Evolutionary conservation across 1,140 invertebrate species (phyloP), one percentile per base, ranked within the genome.

Genomic region (Euglossa dilemma): DNA sequence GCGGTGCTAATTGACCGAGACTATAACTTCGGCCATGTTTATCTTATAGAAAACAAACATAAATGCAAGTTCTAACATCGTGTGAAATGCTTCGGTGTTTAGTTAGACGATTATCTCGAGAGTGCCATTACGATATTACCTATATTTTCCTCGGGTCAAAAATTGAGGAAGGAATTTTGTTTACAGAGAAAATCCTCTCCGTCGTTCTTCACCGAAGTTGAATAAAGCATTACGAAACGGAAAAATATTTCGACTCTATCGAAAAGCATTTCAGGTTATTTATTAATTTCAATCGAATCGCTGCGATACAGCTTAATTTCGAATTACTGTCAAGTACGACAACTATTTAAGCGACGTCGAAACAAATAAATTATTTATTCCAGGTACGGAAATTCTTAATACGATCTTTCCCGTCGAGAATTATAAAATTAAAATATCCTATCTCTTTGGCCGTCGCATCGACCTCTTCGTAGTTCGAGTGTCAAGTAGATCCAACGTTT

Each of bases 41-140:
- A 83, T 82, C 76, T 87, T 88, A 87, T 88, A 87, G 86, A 87
- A 87, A 88, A 88, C 77, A 87, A 87, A 84, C 57, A 77, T 56
- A 84, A 73, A 70, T 50, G 36, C 52, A 52, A 63, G 59, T 59
- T 76, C 47, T 72, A 54, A 84, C 74, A 45, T 64, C 72, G 25
- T 80, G 73, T 72, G 80, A 88, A 80, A 88, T 88, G 83, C 84
- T 87, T 63, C 45, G 56, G 52, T 84, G 76, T 87, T 87, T 84
- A 54, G 50, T 43, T 50, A 63, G 71, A 50, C 73, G 75, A 70
- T 86, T 87, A 87, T 69, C 72, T 57, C 2, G n/a, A n/a, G 57
- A 52, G 63, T 43, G n/a, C 36, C 57, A 72, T 86, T 56, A 61
- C 50, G 75, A 80, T 81, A 71, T 52, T 18, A 36, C 36, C 23